Conservation (phyloP, 2,888 invertebrate genomes). For the Rhagophthalmus giganteus region DNA sequence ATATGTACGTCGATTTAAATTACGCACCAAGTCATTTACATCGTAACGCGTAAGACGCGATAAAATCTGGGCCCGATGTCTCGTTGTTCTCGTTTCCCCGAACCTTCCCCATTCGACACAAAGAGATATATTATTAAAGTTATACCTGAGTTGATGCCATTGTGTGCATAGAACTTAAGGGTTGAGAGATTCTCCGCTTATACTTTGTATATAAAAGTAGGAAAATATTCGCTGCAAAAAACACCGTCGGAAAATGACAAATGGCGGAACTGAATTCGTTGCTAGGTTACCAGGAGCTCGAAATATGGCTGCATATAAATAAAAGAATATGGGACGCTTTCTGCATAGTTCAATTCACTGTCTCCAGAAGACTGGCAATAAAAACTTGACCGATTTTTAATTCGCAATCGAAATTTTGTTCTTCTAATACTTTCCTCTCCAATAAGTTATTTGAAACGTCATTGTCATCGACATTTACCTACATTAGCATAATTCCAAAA, state of each 20-base stretch:
- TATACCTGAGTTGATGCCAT: conserved; percentile 35
- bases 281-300: conserved; percentile 47
- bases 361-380: conserved; percentile 34
- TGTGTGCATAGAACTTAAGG: conserved; percentile 32
- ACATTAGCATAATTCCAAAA: no score
- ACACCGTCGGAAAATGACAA: conserved; percentile 51
- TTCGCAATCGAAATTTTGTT: no score
- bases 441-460: no score
- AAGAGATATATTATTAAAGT: conserved; percentile 38
- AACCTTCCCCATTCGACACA: no score
- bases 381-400: not conserved
- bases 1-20: no score
- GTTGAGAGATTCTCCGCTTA: conserved; percentile 39
- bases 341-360: conserved; percentile 45
- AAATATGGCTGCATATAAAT: conserved; percentile 54
- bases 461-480: no score
- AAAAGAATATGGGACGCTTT: conserved; percentile 47
- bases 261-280: conserved; percentile 50
- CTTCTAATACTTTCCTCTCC: no score
- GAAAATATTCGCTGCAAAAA: conserved; percentile 50
- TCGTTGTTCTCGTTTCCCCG: no score
- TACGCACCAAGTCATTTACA: no score
- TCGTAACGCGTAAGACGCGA: no score
- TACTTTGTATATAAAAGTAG: conserved; percentile 46
- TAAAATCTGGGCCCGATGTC: no score